Evolutionary conservation across 2,113 vertebrate species (phyloP).

Genomic region (Phaethon lepturus): DNA sequence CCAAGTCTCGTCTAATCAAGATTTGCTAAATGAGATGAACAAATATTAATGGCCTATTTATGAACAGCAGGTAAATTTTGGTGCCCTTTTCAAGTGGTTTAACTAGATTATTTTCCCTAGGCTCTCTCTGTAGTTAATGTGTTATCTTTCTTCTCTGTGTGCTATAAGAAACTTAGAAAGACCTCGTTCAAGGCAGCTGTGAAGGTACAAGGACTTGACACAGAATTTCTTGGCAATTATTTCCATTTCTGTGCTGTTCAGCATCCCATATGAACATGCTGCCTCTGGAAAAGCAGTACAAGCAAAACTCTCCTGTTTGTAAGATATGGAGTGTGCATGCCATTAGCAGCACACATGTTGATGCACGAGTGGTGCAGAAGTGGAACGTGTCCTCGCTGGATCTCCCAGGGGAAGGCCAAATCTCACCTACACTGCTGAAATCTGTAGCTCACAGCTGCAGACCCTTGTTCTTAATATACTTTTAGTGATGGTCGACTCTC

Average conservation of each 20-base stretch:
- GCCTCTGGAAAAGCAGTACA: neutral
- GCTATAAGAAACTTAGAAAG: neutral
- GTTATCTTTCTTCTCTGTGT: neutral
- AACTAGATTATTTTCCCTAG: neutral
- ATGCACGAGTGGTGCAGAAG: neutral
- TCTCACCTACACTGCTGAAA: neutral
- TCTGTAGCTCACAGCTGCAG: neutral
- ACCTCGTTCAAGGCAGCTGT: neutral
- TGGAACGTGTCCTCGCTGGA: accelerated
- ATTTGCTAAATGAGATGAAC: neutral
- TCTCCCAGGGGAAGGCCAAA: neutral
- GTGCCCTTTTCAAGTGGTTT: neutral
- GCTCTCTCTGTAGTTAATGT: neutral
- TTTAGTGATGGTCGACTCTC: neutral
- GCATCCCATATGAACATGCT: neutral
- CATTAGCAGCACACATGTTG: accelerated
- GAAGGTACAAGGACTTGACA: neutral
- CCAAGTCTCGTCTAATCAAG: neutral
- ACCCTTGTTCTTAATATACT: neutral
- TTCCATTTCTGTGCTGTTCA: neutral
- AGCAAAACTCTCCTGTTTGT: neutral
- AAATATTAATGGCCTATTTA: neutral
- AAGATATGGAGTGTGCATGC: neutral
- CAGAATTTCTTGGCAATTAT: neutral
- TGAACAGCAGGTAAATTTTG: neutral